These are phyloP conservation scores for Ailuropoda melanoleuca DNA, from an alignment of 2,113 vertebrate genomes.

Conservation along the genomic window DNA sequence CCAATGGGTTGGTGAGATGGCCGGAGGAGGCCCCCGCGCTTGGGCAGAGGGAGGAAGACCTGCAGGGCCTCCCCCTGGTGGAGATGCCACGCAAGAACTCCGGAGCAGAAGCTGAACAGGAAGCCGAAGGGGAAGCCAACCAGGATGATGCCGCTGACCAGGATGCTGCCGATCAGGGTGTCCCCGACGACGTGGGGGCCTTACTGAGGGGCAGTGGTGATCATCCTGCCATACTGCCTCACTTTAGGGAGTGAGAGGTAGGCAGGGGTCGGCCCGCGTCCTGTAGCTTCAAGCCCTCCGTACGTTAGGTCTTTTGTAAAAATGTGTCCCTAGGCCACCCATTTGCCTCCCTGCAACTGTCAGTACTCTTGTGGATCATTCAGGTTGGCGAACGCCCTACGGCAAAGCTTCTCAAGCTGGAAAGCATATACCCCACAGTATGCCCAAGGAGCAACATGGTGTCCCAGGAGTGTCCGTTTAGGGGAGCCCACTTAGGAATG, in stretches of 20 bases:
- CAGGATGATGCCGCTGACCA: not conserved
- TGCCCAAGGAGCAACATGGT: not conserved
- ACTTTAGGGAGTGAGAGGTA: not conserved
- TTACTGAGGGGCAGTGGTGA: slow-evolving; percentile 29
- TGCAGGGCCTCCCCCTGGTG: slow-evolving; percentile 82
- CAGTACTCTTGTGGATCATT: not conserved
- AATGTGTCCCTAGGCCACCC: not conserved
- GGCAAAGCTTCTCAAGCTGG: not conserved
- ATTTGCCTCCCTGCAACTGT: not conserved
- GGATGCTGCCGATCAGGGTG: not conserved
- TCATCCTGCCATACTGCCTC: slow-evolving; percentile 68
- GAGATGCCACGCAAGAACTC: slow-evolving; percentile 75
- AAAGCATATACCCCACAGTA: not conserved
- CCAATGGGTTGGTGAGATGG: slow-evolving; percentile 72
- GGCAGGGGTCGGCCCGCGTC: not conserved
- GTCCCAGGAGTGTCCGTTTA: not conserved
- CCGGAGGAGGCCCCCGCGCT: slow-evolving; percentile 28
- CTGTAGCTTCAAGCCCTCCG: not conserved
- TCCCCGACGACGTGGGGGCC: not conserved
- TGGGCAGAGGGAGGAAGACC: slow-evolving; percentile 76
- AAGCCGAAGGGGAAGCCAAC: slow-evolving; percentile 25
- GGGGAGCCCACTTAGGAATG: not conserved
- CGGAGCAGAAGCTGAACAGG: not conserved
- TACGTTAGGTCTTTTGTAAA: not conserved
- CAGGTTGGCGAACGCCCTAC: not conserved